Evolutionary conservation across 2,888 invertebrate genomes (phyloP).

Genomic region (Buathra laborator): DNA sequence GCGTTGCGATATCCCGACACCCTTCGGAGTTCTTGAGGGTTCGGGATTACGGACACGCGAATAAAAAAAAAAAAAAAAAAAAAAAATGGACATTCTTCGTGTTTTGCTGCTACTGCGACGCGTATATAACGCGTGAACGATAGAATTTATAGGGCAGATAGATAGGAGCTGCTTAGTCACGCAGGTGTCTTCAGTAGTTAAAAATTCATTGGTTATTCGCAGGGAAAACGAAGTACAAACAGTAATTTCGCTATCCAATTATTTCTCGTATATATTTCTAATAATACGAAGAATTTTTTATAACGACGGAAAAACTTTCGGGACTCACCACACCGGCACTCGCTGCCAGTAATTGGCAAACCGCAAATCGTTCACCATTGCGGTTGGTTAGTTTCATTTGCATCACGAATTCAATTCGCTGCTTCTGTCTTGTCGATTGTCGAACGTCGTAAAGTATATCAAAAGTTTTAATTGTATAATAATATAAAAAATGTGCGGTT

Average conservation of each 20-base stretch:
- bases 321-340: constrained; percentile 76
- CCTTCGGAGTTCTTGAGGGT: constrained; percentile 1
- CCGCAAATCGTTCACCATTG: constrained; percentile 77
- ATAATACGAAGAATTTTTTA: background rate
- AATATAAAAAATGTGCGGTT: background rate
- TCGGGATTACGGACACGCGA: constrained; percentile 4
- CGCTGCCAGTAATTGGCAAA: constrained; percentile 76
- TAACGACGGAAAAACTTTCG: background rate
- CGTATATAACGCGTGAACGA: background rate
- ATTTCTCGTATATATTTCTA: background rate
- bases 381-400: constrained; percentile 8
- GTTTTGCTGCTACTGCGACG: no score
- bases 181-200: background rate
- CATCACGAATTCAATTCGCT: constrained; percentile 32
- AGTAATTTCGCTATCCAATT: background rate
- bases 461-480: constrained; percentile 10
- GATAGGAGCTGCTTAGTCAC: background rate
- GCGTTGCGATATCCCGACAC: constrained; percentile 20
- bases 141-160: background rate
- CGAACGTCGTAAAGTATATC: constrained; percentile 3
- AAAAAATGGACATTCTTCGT: no score
- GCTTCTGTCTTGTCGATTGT: background rate
- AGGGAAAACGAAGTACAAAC: background rate
- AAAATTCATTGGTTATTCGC: background rate
- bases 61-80: constrained; percentile 4